Conservation (phyloP, 2,797 vertebrate species). For the Coluber constrictor region DNA sequence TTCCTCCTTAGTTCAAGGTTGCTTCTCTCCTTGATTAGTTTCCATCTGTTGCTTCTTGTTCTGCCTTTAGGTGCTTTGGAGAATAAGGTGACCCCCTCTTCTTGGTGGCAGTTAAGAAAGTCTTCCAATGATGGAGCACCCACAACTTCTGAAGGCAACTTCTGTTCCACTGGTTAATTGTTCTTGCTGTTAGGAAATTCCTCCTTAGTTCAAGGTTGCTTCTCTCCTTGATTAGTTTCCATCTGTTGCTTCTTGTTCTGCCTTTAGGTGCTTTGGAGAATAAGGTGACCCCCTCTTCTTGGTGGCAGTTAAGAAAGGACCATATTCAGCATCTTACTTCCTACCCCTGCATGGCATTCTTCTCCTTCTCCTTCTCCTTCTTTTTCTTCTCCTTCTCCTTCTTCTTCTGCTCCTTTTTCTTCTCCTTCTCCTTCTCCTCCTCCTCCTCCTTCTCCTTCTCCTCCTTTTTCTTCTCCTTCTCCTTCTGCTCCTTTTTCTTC, state of each 20-base stretch:
- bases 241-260: background rate
- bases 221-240: background rate
- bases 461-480: too few species aligned
- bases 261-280: background rate
- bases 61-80: background rate
- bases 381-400: too few species aligned
- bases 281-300: background rate
- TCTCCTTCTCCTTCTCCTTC: too few species aligned
- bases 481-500: too few species aligned
- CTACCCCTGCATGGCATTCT: slow-evolving; percentile 29
- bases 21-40: background rate
- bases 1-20: background rate
- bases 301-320: background rate
- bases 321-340: slow-evolving; percentile 41
- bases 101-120: background rate
- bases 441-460: too few species aligned
- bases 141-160: too few species aligned
- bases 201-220: background rate
- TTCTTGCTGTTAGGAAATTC: background rate
- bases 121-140: background rate
- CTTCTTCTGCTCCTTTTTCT: too few species aligned
- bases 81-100: background rate
- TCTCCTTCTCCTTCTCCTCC: too few species aligned
- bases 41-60: background rate
- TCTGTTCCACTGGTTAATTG: too few species aligned